Base-by-base conservation (phyloP, 2,797 vertebrate species). In the Lateolabrax maculatus region DNA sequence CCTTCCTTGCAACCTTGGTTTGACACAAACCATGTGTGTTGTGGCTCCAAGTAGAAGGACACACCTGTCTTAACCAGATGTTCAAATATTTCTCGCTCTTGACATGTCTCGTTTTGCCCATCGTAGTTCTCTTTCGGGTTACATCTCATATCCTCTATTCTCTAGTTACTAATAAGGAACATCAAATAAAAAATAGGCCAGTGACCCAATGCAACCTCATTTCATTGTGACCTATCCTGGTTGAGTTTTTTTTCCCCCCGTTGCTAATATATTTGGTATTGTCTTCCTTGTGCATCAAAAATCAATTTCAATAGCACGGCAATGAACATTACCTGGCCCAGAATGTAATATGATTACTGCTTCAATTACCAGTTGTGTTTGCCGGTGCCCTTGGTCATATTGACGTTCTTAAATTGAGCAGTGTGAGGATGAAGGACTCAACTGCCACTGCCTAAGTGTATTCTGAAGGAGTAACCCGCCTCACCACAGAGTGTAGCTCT, bases 361-460 rank as follows among this genome's bases (percentile, higher is more conserved):
- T 44, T 90, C 92, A 92, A 93, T 94, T 92, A 93, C 81, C 68
- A 64, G 57, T 67, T 71, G 85, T 89, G 87, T 90, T 90, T 87
- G 81, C 77, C 39, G 41, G 70, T 87, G 90, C 85, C 89, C 89
- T 93, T 86, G 84, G 83, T 90, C 78, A 87, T 87, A 84, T 85
- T 88, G 92, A 91, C 62, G 23, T 87, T 89, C 82, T 84, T 72
- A 87, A 91, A 92, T 92, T 90, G 84, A 89, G 80, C 84, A 19
- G 61, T 91, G 61, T 52, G 83, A 86, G 80, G 81, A 81, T 83
- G 84, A 90, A 94, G 84, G 89, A 86, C 89, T 89, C 76, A 1
- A 21, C 69, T 80, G 74, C 64, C 53, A 34, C 58, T 52, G 57
- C 68, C 68, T 81, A 77, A 87, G 66, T 85, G 85, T 88, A 84